Base-by-base conservation (phyloP, 2,113 vertebrate species). In the Barnardius zonarius region DNA sequence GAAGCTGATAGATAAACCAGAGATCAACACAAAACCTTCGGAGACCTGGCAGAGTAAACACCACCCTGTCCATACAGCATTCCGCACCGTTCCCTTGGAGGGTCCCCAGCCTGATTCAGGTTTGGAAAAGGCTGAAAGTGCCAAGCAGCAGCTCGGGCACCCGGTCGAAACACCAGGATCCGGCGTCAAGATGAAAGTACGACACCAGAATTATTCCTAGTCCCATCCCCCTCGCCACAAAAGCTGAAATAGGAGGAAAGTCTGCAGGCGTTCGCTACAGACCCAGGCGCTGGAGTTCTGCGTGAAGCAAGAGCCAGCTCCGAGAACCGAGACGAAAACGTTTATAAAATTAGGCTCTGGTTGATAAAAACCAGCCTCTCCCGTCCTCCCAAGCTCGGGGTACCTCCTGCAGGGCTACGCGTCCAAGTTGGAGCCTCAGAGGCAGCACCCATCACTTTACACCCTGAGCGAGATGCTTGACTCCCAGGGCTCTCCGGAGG, bases 341-440 rank as follows among this genome's bases (percentile, higher is more conserved):
- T 92, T 90, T 72, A 17, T 30, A 89, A 81, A 83, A 88, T 22
- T 13, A 31, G 39, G 68, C 31, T 78, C 27, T 28, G 66, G 15
- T 8, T 35, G 57, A 31, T 30, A 17, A 48, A 54, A 66, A 78
- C 4, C 51, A 88, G 27, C 74, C 57, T 70, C 85, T 73, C 17
- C n/a, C 23, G 20, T 44, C 44, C 46, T 30, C 73, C 66, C 76
- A 16, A 57, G 43, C 69, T 82, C 69, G 25, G 80, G 62, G 66
- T 73, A 57, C 69, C 77, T 72, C 73, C 93, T 92, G 27, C 64
- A 17, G 69, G 74, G 85, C 72, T 64, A 25, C 59, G 62, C 90
- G 23, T 86, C 73, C 72, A 93, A 97, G 80, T 94, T 87, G 86
- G 85, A 92, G 86, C 84, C 25, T 43, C 14, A 28, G 86, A 73